A percentile compares a stretch with the other conserved stretches of the same genome.
Evolutionary conservation across 2,113 vertebrate species (phyloP).

Genomic region (Cololabis saira): DNA sequence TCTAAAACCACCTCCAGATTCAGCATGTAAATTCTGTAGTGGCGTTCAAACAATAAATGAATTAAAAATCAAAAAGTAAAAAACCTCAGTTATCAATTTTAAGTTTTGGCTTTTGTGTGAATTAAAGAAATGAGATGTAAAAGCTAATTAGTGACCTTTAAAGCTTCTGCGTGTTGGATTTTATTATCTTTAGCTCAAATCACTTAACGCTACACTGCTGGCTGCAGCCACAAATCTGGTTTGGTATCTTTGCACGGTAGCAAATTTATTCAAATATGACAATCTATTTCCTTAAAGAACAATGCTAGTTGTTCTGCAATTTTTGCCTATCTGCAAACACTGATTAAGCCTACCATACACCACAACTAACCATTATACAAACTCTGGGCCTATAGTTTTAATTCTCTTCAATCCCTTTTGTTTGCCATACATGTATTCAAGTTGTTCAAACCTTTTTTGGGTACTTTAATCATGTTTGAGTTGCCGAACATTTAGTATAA

Average conservation of each 20-base stretch:
- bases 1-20: not conserved
- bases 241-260: no score
- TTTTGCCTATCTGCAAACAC: no score
- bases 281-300: no score
- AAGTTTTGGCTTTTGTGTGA: not conserved
- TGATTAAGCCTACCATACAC: no score
- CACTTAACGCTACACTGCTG: not conserved
- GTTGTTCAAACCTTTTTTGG: not conserved
- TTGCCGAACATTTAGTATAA: not conserved
- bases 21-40: not conserved
- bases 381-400: no score
- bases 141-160: not conserved
- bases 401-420: no score
- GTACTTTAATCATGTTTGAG: not conserved
- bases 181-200: not conserved
- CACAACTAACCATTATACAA: no score
- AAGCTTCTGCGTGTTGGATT: not conserved
- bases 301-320: no score
- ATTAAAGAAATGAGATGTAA: not conserved
- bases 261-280: no score
- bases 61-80: no score
- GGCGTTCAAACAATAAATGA: not conserved
- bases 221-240: no score
- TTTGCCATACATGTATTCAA: no score
- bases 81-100: not conserved